These are phyloP conservation scores for Dasysyrphus tricinctus DNA, from an alignment of 2,888 invertebrate species.

Conservation along the genomic window DNA sequence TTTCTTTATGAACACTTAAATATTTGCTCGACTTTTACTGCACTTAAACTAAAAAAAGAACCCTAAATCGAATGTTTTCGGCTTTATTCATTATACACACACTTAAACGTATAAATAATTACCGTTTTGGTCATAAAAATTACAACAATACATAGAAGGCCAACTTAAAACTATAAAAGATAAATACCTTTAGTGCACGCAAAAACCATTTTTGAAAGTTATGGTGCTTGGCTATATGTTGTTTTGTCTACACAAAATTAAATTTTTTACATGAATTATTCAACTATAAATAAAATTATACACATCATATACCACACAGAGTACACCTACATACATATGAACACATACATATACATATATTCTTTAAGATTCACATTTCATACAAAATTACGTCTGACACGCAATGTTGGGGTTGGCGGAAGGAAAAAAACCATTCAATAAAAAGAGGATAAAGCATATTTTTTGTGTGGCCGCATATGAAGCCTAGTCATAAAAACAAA, in stretches of 20 bases:
- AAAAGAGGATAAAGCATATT: constrained; percentile 60
- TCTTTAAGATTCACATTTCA: constrained; percentile 47
- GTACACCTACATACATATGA: neutral
- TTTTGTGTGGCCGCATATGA: constrained; percentile 54
- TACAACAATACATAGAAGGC: neutral
- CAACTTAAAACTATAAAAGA: neutral
- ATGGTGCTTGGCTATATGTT: constrained; percentile 5
- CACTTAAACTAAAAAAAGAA: too few species aligned
- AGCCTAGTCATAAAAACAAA: constrained; percentile 60
- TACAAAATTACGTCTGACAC: constrained; percentile 65
- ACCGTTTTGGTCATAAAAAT: neutral
- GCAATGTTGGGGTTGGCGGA: constrained; percentile 49
- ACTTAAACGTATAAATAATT: neutral
- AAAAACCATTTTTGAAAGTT: constrained; percentile 24
- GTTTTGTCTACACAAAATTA: constrained; percentile 39
- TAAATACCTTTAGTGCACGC: constrained; percentile 20
- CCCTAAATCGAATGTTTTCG: neutral
- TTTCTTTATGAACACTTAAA: too few species aligned
- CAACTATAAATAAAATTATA: constrained; percentile 60
- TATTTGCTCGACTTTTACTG: too few species aligned
- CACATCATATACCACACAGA: neutral
- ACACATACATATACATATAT: neutral
- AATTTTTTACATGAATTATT: constrained; percentile 63
- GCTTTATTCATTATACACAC: neutral
- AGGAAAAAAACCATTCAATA: constrained; percentile 53